Percentiles rank a stretch among this genome's conserved stretches.
Evolutionary conservation across 2,113 vertebrate species (phyloP).

Genomic region (Cyrtonyx montezumae): DNA sequence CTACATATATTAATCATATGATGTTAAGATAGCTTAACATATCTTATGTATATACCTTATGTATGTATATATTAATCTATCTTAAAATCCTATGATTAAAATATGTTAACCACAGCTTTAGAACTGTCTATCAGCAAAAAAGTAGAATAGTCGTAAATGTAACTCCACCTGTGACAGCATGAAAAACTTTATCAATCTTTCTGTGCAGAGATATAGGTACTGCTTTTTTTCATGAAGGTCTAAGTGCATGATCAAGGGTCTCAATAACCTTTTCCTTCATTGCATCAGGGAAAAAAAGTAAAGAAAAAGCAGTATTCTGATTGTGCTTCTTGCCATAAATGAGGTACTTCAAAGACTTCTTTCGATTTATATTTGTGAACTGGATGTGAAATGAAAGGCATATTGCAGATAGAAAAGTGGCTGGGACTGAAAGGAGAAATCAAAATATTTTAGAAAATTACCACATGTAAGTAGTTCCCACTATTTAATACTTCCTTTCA

Average conservation of each 20-base stretch:
- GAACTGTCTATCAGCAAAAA: not conserved
- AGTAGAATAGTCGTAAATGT: not conserved
- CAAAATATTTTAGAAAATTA: conserved; percentile 19
- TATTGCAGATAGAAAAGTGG: not conserved
- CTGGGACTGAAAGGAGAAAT: conserved; percentile 1
- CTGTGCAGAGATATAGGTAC: not conserved
- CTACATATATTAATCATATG: not conserved
- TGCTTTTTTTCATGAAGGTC: not conserved
- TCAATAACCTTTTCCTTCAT: not conserved
- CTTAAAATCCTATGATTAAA: not conserved
- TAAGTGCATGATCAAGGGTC: not conserved
- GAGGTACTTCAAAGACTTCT: not conserved
- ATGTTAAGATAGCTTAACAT: not conserved
- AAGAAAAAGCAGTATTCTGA: not conserved
- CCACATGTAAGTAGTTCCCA: not conserved
- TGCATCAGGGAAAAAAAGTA: not conserved
- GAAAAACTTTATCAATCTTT: not conserved
- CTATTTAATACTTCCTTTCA: conserved; percentile 31
- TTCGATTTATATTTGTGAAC: not conserved
- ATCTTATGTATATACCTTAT: too few species aligned
- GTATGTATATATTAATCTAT: not conserved
- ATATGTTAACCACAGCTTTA: not conserved
- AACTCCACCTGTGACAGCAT: not conserved
- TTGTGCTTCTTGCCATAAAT: not conserved
- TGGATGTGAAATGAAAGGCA: not conserved